Conservation (phyloP, 2,888 invertebrate species). For the Timema podura region DNA sequence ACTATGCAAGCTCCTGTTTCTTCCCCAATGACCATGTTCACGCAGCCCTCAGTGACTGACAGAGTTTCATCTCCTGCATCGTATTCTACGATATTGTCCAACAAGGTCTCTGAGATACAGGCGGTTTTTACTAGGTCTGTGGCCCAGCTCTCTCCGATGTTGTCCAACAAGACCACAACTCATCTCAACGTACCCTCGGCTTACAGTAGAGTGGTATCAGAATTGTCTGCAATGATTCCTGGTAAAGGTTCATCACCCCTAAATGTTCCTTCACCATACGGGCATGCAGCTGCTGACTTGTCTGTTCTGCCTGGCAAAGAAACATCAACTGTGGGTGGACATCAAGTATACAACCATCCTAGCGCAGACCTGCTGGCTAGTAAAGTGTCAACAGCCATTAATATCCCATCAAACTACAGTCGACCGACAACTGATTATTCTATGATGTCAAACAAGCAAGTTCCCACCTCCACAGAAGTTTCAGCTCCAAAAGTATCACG, state of each 20-base stretch:
- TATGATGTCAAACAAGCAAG: conserved; percentile 37
- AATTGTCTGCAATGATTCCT: conserved; percentile 20
- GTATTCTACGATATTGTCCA: conserved; percentile 18
- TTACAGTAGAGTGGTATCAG: conserved; percentile 18
- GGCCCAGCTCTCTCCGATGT: conserved; percentile 21
- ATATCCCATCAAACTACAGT: conserved; percentile 20
- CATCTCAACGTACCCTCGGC: conserved; percentile 15
- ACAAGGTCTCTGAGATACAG: conserved; percentile 21
- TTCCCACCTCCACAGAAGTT: conserved; percentile 34
- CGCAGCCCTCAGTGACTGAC: conserved; percentile 22
- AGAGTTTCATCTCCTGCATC: conserved; percentile 6
- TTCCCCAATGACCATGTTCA: conserved; percentile 25
- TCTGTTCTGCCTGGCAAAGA: conserved; percentile 21
- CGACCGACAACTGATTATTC: conserved; percentile 24
- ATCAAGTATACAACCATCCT: conserved; percentile 20
- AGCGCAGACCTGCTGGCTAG: conserved; percentile 16
- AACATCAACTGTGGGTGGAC: conserved; percentile 14
- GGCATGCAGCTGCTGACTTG: conserved; percentile 21
- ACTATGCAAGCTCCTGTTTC: conserved; percentile 23
- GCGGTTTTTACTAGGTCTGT: conserved; percentile 20
- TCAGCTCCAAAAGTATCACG: conserved; percentile 30
- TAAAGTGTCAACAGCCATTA: conserved; percentile 18
- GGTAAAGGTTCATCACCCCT: conserved; percentile 23
- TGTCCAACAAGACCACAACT: conserved; percentile 22
- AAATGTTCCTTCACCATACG: conserved; percentile 21